Percentiles rank a stretch among this genome's conserved stretches.
phyloP scores from a whole-genome alignment of 2,113 vertebrate species.

The Trichomycterus rosablanca region DNA sequence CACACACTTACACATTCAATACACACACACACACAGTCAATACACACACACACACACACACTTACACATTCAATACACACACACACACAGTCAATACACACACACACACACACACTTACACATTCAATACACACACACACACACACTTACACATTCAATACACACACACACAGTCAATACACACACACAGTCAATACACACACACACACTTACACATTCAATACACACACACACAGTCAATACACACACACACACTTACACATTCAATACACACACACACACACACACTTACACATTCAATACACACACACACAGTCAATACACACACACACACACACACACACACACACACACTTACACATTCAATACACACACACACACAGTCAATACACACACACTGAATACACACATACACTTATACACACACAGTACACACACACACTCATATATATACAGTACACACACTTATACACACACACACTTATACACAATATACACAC shows the following conservation, averaged over 20 bases:
- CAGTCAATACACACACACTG: no score
- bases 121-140: no score
- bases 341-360: not conserved
- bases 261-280: slow-evolving; percentile 27
- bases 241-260: not conserved
- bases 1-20: slow-evolving; percentile 3
- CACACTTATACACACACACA: slow-evolving; percentile 6
- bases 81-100: no score
- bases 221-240: no score
- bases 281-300: slow-evolving; percentile 2
- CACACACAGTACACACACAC: not conserved
- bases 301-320: no score
- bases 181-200: slow-evolving; percentile 60
- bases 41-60: not conserved
- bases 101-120: slow-evolving; percentile 35
- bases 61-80: no score
- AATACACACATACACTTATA: no score
- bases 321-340: not conserved
- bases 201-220: slow-evolving; percentile 1
- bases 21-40: no score
- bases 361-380: slow-evolving; percentile 56
- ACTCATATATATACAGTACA: slow-evolving; percentile 57
- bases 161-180: not conserved
- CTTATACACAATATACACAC: no score
- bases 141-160: no score